Percentiles rank a stretch among this genome's conserved stretches.
These are phyloP conservation scores for Tachuris rubrigastra DNA, from an alignment of 2,113 vertebrate genomes.

Conservation along the genomic window DNA sequence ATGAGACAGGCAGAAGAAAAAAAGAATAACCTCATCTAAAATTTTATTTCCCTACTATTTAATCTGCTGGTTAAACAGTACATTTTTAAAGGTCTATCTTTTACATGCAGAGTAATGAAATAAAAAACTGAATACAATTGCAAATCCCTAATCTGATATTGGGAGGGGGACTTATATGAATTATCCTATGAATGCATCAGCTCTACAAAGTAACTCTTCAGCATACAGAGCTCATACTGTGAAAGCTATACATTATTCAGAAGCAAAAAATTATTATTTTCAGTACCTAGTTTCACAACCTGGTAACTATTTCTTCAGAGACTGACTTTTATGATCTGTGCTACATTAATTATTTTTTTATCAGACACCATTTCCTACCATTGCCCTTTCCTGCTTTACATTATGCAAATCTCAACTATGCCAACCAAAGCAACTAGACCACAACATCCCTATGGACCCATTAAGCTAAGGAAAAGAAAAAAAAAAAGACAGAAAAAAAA, in stretches of 20 bases:
- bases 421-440: constrained; percentile 44
- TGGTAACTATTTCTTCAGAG: neutral
- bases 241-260: neutral
- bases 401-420: neutral
- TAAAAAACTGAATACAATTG: neutral
- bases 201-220: neutral
- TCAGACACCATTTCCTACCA: neutral
- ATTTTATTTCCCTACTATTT: neutral
- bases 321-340: neutral
- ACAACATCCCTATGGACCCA: neutral
- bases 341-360: neutral
- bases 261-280: neutral
- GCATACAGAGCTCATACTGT: neutral
- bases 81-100: neutral
- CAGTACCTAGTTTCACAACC: neutral
- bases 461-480: neutral
- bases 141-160: neutral
- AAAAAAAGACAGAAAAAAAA: neutral
- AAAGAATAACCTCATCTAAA: neutral
- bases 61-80: neutral
- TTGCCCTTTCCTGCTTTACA: neutral
- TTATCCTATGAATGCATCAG: neutral
- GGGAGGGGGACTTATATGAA: neutral
- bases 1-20: neutral
- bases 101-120: neutral